Conservation (phyloP, 2,797 vertebrate genomes). For the Acanthurus leucopareius region DNA sequence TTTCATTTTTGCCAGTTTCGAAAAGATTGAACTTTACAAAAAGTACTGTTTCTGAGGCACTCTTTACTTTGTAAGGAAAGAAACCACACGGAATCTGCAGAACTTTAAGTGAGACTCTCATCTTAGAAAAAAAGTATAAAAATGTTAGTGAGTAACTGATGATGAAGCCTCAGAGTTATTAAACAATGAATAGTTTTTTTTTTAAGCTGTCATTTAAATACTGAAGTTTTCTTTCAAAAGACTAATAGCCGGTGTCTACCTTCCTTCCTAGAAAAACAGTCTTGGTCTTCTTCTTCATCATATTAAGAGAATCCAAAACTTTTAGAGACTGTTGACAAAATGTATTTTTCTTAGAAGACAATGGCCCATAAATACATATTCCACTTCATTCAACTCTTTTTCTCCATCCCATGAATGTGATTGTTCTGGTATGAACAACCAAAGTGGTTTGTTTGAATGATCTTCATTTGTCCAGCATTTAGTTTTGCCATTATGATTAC, state of each 20-base stretch:
- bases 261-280: not conserved
- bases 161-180: not conserved
- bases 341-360: constrained; percentile 2
- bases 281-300: not conserved
- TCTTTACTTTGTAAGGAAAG: not conserved
- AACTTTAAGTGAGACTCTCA: not conserved
- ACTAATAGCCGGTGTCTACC: too few species aligned
- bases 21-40: too few species aligned
- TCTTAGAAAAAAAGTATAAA: not conserved
- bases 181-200: not conserved
- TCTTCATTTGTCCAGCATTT: not conserved
- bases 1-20: too few species aligned
- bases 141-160: constrained; percentile 1
- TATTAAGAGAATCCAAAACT: not conserved
- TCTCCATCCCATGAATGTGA: not conserved
- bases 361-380: constrained; percentile 1
- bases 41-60: too few species aligned
- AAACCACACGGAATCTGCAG: not conserved
- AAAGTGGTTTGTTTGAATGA: not conserved
- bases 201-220: not conserved
- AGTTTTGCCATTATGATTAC: not conserved
- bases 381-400: not conserved
- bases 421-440: not conserved
- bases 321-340: not conserved
- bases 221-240: not conserved